Base-by-base conservation (phyloP, 2,888 invertebrate genomes). In the Drosophila greeni region DNA sequence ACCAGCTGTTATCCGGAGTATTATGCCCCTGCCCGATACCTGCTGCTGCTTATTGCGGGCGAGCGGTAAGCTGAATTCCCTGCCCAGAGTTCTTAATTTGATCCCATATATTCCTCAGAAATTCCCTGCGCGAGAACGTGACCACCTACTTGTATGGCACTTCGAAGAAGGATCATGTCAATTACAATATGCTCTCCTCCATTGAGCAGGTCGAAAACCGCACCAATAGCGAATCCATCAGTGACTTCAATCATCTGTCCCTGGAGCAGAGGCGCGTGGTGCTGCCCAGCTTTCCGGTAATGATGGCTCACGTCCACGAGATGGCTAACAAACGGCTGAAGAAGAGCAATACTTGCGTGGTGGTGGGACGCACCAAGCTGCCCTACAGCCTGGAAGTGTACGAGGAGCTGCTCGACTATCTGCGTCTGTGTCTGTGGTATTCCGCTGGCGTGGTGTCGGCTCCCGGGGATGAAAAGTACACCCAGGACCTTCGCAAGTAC, bases 41-140 rank as follows among this genome's bases (percentile, higher is more conserved):
- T 97, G 11, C 89, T 97, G 55, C 90, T 97, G 18, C 87, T 96
- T 57, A 95, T 96, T 33, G 94, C 94, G 73, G 96, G 96, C 43
- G 97, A 97, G 86, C 91, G 91, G 95, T 95, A 87, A 87, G 91
- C 88, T 62, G 12, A 16, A 20, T 42, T 1, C 5, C 0, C 9
- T 20, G 23, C n/a, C 1, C 3, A 3, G 4, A 23, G 23, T 40
- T 3, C 24, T 48, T 54, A 23, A 12, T 20, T 14, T 14, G 5
- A 14, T 54, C 2, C 3, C 8, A 16, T 20, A 5, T 8, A 42
- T 12, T 0, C 5, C 18, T 0, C n/a, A 88, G 88, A 1, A 87
- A 88, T 62, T 88, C 88, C 0, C 66, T 89, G 26, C 82, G 86
- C 3, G 89, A 89, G 67, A 84, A 86, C 47, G 86, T 89, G 8